Evolutionary conservation across 2,797 vertebrate species (phyloP), one percentile per base, ranked within the genome.

Genomic region (Hydrocynus forskahlii): DNA sequence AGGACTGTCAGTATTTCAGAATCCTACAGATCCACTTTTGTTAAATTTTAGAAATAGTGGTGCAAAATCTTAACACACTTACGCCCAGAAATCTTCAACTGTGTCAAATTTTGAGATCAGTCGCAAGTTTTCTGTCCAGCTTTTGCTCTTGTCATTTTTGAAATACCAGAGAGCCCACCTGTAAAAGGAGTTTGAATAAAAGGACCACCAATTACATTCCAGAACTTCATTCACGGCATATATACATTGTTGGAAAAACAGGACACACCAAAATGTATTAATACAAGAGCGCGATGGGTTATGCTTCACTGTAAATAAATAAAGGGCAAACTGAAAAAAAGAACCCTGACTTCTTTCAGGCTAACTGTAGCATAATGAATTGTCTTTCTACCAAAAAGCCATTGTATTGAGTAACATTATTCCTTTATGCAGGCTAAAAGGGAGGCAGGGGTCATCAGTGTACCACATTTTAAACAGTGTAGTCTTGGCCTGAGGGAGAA

Each of bases 161-260:
- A 95, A 95, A 93, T 96, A 95, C 95, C 95, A 96, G 75, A 96
- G 88, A 72, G 94, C 95, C 95, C 95, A 96, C 88, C 95, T 95
- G 87, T 81, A 82, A 6, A 48, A 13, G 50, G 45, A 25, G 1
- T 43, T 67, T 17, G 8, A 68, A 38, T 72, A 10, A 35, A 13
- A 7, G 19, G 17, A 54, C 19, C 67, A 64, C 60, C 40, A 35
- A 69, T 70, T 13, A 57, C 29, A 71, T 7, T 38, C 19, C 19
- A 55, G 7, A 3, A 17, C 17, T 16, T 16, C 6, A 38, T 25
- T 50, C 13, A 55, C 19, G 16, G 14, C 25, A 55, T 72, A 6
- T 29, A 50, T 29, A 17, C 48, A 71, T 29, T 7, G 7, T 9
- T 25, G 23, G 29, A 17, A 35, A 14, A 16, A 38, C 0, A 8